Conservation (phyloP, 1,140 invertebrate genomes). For the Akabosia matsudoensis region DNA sequence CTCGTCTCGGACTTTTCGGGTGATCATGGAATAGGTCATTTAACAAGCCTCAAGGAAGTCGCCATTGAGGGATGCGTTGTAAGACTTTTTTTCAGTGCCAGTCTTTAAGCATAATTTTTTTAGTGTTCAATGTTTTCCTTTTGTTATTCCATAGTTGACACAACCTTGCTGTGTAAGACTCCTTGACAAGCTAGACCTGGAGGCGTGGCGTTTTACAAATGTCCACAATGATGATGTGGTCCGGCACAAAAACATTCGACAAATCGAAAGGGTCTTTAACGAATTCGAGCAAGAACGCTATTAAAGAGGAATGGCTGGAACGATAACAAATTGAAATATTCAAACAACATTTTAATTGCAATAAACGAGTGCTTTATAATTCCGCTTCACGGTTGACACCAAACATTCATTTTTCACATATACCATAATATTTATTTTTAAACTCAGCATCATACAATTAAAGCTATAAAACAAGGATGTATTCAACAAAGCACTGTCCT, state of each 20-base stretch:
- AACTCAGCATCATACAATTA: too few relatives aligned
- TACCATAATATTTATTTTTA: too few relatives aligned
- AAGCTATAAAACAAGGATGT: too few relatives aligned
- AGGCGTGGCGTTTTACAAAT: conserved; percentile 5
- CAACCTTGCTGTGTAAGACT: not conserved
- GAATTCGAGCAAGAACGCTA: conserved; percentile 12
- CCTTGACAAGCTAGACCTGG: not conserved
- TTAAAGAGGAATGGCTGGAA: not conserved
- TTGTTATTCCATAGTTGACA: not conserved
- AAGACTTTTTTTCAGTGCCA: not conserved
- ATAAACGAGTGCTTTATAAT: too few relatives aligned
- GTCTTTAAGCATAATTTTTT: not conserved
- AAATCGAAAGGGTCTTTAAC: conserved; percentile 11
- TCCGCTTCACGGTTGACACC: too few relatives aligned
- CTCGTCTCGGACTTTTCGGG: conserved; percentile 7
- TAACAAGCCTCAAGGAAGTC: not conserved
- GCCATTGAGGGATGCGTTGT: conserved; percentile 3
- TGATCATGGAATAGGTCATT: not conserved
- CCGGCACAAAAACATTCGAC: not conserved
- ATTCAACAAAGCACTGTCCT: too few relatives aligned
- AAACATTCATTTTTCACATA: too few relatives aligned
- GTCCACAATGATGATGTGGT: not conserved
- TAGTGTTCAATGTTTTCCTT: not conserved
- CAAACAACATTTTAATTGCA: too few relatives aligned
- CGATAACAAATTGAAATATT: too few relatives aligned